Evolutionary conservation across 2,888 invertebrate species (phyloP).

Genomic region (Ornithoptera priamus): DNA sequence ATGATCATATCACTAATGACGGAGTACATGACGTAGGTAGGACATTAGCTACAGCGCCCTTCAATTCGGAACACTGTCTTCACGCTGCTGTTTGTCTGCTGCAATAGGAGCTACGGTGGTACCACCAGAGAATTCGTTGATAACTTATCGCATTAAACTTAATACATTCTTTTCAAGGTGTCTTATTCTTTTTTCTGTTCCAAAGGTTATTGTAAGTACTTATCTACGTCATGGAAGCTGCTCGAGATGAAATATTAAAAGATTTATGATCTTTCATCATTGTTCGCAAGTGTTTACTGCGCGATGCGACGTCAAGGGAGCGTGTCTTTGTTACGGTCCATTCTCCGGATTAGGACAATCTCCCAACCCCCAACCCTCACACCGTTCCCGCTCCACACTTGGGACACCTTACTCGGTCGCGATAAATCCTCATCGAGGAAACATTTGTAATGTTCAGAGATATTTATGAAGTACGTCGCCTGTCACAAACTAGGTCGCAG

Average conservation of each 20-base stretch:
- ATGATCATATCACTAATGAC: too few relatives aligned
- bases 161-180: too few relatives aligned
- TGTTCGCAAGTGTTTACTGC: slow-evolving; percentile 7
- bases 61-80: too few relatives aligned
- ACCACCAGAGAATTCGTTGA: too few relatives aligned
- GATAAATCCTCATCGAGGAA: slow-evolving; percentile 1
- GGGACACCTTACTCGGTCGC: background rate
- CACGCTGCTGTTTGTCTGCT: too few relatives aligned
- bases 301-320: slow-evolving; percentile 1
- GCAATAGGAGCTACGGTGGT: too few relatives aligned
- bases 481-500: background rate
- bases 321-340: slow-evolving; percentile 15
- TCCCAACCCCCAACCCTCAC: too few relatives aligned
- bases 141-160: too few relatives aligned
- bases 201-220: background rate
- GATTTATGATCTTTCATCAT: slow-evolving; percentile 3
- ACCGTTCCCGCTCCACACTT: too few relatives aligned
- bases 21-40: too few relatives aligned
- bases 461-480: background rate
- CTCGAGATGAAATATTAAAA: background rate
- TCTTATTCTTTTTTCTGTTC: too few relatives aligned
- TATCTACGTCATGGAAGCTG: background rate
- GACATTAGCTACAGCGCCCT: too few relatives aligned
- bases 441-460: background rate
- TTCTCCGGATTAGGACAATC: slow-evolving; percentile 9